Conservation (phyloP, 2,888 invertebrate genomes). For the Mactromeris polynyma region DNA sequence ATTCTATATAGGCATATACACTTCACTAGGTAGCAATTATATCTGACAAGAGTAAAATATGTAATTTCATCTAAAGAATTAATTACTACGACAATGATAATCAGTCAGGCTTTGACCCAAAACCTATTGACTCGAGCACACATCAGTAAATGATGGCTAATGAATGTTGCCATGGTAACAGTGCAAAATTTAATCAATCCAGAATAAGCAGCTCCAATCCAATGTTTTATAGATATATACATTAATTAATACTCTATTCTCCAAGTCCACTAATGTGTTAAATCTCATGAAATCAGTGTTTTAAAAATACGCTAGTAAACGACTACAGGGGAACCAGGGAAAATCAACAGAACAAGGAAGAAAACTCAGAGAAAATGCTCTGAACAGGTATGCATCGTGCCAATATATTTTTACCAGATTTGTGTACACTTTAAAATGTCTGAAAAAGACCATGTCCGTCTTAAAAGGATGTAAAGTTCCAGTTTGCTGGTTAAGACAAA, state of each 20-base stretch:
- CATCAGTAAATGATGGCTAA: background rate
- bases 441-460: too few species aligned
- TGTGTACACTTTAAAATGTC: too few species aligned
- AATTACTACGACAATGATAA: background rate
- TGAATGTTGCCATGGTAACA: conserved; percentile 3
- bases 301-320: too few species aligned
- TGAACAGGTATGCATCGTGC: too few species aligned
- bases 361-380: too few species aligned
- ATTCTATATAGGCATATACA: background rate
- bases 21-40: background rate
- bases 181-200: background rate
- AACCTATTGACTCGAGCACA: background rate
- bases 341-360: too few species aligned
- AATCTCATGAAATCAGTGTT: too few species aligned
- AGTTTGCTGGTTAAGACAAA: too few species aligned
- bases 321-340: too few species aligned
- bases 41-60: background rate
- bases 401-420: too few species aligned
- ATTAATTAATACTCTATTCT: background rate
- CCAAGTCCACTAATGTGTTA: too few species aligned
- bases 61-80: background rate
- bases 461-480: too few species aligned
- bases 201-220: background rate
- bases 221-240: background rate
- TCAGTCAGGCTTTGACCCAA: background rate